A percentile compares a stretch with the other conserved stretches of the same genome.
phyloP scores from a whole-genome alignment of 2,888 invertebrate species.

The Pasiphila rectangulata region DNA sequence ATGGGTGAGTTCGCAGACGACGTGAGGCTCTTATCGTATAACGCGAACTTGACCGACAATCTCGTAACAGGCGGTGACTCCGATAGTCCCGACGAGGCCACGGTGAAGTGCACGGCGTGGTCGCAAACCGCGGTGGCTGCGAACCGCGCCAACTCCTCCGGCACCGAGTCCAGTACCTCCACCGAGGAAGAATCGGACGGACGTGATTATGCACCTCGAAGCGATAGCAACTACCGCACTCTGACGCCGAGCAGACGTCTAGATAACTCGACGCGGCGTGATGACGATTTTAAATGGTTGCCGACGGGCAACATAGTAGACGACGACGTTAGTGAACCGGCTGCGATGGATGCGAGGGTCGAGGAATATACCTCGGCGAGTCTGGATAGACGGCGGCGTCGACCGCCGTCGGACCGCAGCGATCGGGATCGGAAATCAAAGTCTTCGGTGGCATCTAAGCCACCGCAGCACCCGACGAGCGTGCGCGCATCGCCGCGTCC shows the following conservation, averaged over 20 bases:
- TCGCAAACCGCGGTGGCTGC: constrained; percentile 67
- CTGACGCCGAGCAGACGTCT: constrained; percentile 64
- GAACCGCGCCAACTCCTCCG: constrained; percentile 62
- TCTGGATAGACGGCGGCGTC: constrained; percentile 80
- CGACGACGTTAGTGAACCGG: constrained; percentile 50
- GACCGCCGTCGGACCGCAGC: constrained; percentile 71
- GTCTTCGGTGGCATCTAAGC: constrained; percentile 80
- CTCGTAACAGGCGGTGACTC: constrained; percentile 80
- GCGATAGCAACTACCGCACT: constrained; percentile 82
- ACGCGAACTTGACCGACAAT: constrained; percentile 50
- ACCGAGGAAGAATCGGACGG: constrained; percentile 66
- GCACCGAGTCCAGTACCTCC: constrained; percentile 62
- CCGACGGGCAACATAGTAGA: constrained; percentile 64
- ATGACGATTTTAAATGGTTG: constrained; percentile 86
- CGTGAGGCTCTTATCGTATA: constrained; percentile 50
- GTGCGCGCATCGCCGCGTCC: constrained; percentile 68
- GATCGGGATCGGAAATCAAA: constrained; percentile 84
- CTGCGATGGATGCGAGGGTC: constrained; percentile 50
- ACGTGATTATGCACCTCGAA: constrained; percentile 76
- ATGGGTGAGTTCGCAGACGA: constrained; percentile 71
- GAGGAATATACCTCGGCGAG: constrained; percentile 72
- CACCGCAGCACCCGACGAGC: constrained; percentile 70
- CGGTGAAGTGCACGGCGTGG: constrained; percentile 80
- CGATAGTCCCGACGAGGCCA: constrained; percentile 83
- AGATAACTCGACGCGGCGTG: constrained; percentile 83